phyloP scores from a whole-genome alignment of 2,888 invertebrate genomes.

The Axea sp. region DNA sequence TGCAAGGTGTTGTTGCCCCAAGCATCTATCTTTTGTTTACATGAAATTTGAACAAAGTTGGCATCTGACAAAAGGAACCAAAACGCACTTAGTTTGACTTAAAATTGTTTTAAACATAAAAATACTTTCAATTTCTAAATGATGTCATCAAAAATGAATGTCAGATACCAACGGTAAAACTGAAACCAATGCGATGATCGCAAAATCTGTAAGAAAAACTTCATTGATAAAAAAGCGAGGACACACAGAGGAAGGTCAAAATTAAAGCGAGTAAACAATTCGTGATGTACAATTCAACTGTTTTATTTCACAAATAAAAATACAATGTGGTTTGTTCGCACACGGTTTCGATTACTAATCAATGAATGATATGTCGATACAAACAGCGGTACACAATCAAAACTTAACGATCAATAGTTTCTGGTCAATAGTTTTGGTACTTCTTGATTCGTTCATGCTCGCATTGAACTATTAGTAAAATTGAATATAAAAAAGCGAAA shows the following conservation, averaged over 20 bases:
- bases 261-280: slow-evolving; percentile 74
- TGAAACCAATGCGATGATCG: slow-evolving; percentile 23
- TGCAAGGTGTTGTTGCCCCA: slow-evolving; percentile 12
- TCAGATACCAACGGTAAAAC: slow-evolving; percentile 18
- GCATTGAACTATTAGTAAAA: not conserved
- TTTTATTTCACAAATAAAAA: slow-evolving; percentile 74
- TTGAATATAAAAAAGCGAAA: slow-evolving; percentile 42
- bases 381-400: slow-evolving; percentile 34
- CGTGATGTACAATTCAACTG: slow-evolving; percentile 60
- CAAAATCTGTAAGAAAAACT: slow-evolving; percentile 61
- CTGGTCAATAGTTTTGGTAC: slow-evolving; percentile 2
- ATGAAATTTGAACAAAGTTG: slow-evolving; percentile 10
- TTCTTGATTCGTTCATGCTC: slow-evolving; percentile 25
- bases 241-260: slow-evolving; percentile 72
- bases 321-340: slow-evolving; percentile 71
- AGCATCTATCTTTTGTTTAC: slow-evolving; percentile 9
- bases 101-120: no score
- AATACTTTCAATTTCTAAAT: no score
- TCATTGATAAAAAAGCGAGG: slow-evolving; percentile 66
- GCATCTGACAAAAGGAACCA: slow-evolving; percentile 4
- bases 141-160: no score
- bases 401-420: slow-evolving; percentile 36
- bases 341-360: slow-evolving; percentile 66
- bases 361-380: slow-evolving; percentile 61
- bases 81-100: no score